phyloP scores from a whole-genome alignment of 2,113 vertebrate species.

The Arvicanthis niloticus region DNA sequence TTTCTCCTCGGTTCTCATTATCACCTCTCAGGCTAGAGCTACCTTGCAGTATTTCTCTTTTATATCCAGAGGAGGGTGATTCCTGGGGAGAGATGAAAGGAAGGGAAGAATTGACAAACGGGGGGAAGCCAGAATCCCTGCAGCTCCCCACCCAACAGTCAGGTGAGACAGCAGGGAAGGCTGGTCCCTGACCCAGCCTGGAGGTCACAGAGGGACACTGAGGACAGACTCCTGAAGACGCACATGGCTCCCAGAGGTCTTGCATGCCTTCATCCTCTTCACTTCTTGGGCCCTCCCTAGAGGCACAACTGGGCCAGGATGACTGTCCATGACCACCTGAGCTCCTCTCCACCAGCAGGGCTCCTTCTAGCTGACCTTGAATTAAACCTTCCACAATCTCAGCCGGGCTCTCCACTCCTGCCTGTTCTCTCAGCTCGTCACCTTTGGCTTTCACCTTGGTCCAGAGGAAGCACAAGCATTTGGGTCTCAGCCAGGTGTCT shows the following conservation, averaged over 20 bases:
- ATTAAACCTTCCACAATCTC: not conserved
- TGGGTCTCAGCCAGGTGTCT: not conserved
- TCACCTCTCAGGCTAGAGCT: slow-evolving; percentile 57
- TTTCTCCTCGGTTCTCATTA: slow-evolving; percentile 68
- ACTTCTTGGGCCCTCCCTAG: not conserved
- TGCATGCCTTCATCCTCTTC: not conserved
- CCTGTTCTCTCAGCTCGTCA: not conserved
- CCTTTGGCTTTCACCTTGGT: not conserved
- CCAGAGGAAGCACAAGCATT: not conserved
- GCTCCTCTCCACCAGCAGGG: not conserved
- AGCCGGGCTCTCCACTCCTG: not conserved
- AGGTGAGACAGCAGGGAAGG: not conserved
- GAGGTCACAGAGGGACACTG: not conserved
- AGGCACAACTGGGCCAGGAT: not conserved
- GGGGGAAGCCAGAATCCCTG: not conserved
- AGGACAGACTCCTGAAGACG: not conserved
- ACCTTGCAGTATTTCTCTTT: slow-evolving; percentile 65
- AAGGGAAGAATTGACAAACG: not conserved
- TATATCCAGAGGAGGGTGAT: slow-evolving; percentile 40
- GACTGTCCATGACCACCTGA: not conserved
- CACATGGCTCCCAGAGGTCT: not conserved
- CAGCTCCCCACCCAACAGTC: not conserved
- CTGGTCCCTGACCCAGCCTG: not conserved
- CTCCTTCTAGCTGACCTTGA: not conserved
- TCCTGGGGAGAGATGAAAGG: slow-evolving; percentile 51